Conservation (phyloP, 2,113 vertebrate genomes). For the Tringa solitaria region DNA sequence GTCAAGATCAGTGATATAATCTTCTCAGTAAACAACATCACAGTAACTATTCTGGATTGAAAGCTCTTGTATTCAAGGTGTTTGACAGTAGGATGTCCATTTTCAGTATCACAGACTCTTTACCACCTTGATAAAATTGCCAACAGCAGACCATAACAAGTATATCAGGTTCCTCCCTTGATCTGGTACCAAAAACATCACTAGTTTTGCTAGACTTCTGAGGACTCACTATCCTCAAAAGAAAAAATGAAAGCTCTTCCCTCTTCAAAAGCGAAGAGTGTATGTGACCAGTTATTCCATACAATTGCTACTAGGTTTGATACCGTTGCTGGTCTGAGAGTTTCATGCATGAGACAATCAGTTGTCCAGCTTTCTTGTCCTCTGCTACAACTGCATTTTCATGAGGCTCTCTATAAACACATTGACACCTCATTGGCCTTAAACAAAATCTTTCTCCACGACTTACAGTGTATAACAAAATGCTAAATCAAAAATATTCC, state of each 20-base stretch:
- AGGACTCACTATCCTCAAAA: background rate
- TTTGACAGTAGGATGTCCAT: background rate
- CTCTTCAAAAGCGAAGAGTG: background rate
- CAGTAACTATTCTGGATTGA: background rate
- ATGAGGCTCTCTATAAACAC: background rate
- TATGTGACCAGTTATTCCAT: background rate
- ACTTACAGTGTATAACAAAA: background rate
- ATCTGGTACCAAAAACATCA: background rate
- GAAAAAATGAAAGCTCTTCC: background rate
- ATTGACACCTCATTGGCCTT: background rate
- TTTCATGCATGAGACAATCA: background rate
- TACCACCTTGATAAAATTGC: background rate
- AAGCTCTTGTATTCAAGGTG: background rate
- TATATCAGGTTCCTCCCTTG: background rate
- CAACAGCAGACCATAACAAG: background rate
- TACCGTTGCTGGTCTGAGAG: background rate
- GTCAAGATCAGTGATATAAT: background rate
- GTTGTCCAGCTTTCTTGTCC: background rate
- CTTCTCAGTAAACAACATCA: background rate
- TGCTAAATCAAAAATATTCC: background rate
- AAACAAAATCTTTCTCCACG: background rate
- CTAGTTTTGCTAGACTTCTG: background rate
- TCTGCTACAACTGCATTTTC: background rate
- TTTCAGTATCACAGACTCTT: background rate
- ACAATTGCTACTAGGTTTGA: background rate